Conservation (phyloP, 2,113 vertebrate genomes). For the Seriola quinqueradiata region DNA sequence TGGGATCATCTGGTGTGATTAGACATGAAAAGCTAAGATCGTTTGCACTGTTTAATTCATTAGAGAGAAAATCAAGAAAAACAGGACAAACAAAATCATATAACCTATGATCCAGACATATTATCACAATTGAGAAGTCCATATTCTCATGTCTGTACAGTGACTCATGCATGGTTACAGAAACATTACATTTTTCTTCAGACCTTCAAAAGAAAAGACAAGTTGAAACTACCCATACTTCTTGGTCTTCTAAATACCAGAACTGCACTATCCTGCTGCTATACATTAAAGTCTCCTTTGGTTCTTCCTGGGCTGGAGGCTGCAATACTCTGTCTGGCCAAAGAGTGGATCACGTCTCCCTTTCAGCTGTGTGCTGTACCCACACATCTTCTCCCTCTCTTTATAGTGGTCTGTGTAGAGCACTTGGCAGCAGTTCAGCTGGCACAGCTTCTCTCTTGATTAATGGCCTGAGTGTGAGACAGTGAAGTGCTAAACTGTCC, state of each 20-base stretch:
- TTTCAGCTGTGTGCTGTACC: conserved; percentile 49
- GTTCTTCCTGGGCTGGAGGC: conserved; percentile 13
- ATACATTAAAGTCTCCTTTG: conserved; percentile 5
- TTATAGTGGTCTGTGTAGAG: conserved; percentile 59
- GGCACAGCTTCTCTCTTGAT: conserved; percentile 73
- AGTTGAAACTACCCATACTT: background rate
- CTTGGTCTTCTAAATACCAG: conserved; percentile 6
- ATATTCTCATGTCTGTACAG: background rate
- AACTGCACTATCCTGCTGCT: conserved; percentile 5
- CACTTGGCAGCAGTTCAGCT: conserved; percentile 80
- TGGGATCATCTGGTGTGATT: conserved; percentile 28
- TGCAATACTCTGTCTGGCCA: conserved; percentile 59
- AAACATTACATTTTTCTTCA: background rate
- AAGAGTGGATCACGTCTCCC: conserved; percentile 58
- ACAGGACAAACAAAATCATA: background rate
- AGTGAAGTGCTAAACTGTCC: conserved; percentile 82
- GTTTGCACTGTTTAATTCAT: background rate
- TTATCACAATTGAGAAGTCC: background rate
- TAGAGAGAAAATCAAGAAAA: background rate
- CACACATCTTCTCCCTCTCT: conserved; percentile 43
- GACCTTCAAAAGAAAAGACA: background rate
- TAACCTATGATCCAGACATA: conserved; percentile 2
- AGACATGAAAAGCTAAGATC: conserved; percentile 24
- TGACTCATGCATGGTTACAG: background rate
- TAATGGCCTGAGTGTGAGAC: conserved; percentile 77